Percentiles rank a stretch among this genome's conserved stretches.
phyloP scores from a whole-genome alignment of 2,888 invertebrate species.

The Stratiomys singularior region DNA sequence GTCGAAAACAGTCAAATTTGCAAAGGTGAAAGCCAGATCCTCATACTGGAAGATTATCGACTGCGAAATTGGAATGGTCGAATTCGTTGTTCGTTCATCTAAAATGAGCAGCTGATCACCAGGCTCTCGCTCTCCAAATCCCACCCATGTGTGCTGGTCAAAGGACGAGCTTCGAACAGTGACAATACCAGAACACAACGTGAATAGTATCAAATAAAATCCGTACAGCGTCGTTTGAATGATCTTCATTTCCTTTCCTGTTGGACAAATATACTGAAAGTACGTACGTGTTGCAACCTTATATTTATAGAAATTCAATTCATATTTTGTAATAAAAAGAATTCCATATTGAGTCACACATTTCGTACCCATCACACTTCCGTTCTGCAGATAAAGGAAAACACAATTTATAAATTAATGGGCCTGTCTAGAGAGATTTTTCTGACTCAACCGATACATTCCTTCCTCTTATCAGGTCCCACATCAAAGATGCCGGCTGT shows the following conservation, averaged over 20 bases:
- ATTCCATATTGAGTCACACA: background rate
- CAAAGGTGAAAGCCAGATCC: conserved; percentile 47
- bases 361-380: background rate
- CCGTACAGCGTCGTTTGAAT: background rate
- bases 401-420: conserved; percentile 41
- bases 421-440: background rate
- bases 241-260: conserved; percentile 19
- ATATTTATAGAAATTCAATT: conserved; percentile 24
- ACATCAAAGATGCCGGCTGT: background rate
- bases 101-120: conserved; percentile 41
- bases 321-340: background rate
- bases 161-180: background rate
- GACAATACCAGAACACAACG: background rate
- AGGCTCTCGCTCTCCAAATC: conserved; percentile 45
- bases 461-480: background rate
- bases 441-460: background rate
- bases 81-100: conserved; percentile 44
- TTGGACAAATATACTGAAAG: background rate
- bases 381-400: conserved; percentile 32
- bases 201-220: background rate
- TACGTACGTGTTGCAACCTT: background rate
- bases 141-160: conserved; percentile 41
- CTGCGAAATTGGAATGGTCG: conserved; percentile 32
- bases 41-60: conserved; percentile 44
- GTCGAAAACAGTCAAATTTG: conserved; percentile 44